phyloP scores from a whole-genome alignment of 2,888 invertebrate species.

The Cephonodes hylas region DNA sequence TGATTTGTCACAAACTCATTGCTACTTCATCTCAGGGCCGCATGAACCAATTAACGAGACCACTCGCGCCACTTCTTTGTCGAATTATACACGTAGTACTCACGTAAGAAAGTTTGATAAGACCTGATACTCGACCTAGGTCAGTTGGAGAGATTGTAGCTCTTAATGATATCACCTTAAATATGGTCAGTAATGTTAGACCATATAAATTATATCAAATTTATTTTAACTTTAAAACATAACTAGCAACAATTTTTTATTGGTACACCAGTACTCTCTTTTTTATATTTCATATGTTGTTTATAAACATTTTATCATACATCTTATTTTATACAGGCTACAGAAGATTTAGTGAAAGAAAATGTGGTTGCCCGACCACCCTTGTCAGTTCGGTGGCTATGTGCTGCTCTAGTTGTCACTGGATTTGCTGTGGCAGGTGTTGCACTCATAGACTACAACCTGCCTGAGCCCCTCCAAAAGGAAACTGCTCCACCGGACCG shows the following conservation, averaged over 20 bases:
- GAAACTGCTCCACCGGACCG: conserved; percentile 29
- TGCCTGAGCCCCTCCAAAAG: conserved; percentile 76
- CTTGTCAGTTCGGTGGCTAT: conserved; percentile 56
- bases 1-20: background rate
- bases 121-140: background rate
- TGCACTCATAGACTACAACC: conserved; percentile 76
- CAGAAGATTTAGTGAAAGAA: conserved; percentile 44
- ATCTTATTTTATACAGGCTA: background rate
- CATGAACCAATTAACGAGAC: background rate
- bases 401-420: conserved; percentile 75
- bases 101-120: background rate
- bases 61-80: background rate
- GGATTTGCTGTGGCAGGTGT: conserved; percentile 76
- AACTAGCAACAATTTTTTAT: too few relatives aligned
- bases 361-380: conserved; percentile 36
- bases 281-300: too few relatives aligned
- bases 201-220: background rate
- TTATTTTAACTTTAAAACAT: too few relatives aligned
- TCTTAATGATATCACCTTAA: background rate
- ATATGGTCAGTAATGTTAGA: background rate
- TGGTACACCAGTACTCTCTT: too few relatives aligned
- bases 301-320: too few relatives aligned
- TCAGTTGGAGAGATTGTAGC: background rate
- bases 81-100: background rate
- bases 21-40: background rate